These are phyloP conservation scores for Aethina tumida DNA, from an alignment of 1,140 invertebrate species.

Conservation along the genomic window DNA sequence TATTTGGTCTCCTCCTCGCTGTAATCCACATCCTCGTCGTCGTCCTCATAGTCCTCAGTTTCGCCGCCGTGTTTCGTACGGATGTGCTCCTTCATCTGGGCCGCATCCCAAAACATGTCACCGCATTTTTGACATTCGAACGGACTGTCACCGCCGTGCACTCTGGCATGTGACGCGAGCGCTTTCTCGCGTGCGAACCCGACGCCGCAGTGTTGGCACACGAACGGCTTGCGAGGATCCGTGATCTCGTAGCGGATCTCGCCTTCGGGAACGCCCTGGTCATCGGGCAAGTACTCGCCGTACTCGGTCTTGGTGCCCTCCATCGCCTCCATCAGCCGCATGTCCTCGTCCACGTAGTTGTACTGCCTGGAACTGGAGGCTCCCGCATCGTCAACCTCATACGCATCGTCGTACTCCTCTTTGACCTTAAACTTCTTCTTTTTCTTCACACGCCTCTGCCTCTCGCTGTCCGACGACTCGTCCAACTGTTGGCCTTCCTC, in stretches of 20 bases:
- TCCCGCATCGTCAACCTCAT: constrained; percentile 14
- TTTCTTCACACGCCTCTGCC: constrained; percentile 15
- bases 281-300: constrained; percentile 13
- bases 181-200: constrained; percentile 73
- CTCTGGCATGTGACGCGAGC: constrained; percentile 57
- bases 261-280: constrained; percentile 29
- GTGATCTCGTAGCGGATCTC: constrained; percentile 47
- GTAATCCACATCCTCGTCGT: constrained; percentile 43
- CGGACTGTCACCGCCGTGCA: constrained; percentile 50
- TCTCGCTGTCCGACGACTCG: constrained; percentile 21
- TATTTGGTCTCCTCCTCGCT: constrained; percentile 53
- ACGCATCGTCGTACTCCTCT: constrained; percentile 26
- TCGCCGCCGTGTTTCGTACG: constrained; percentile 38
- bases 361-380: constrained; percentile 31
- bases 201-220: constrained; percentile 68
- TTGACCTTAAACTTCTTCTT: constrained; percentile 22
- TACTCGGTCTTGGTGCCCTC: constrained; percentile 31
- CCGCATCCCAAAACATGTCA: constrained; percentile 68
- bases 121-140: constrained; percentile 65
- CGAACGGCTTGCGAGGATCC: constrained; percentile 65
- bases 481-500: constrained; percentile 23
- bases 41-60: constrained; percentile 36
- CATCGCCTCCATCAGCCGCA: constrained; percentile 38
- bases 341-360: constrained; percentile 40
- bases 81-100: constrained; percentile 54